A percentile compares a stretch with the other conserved stretches of the same genome.
These are phyloP conservation scores for Hirtodrosophila histrioides DNA, from an alignment of 2,888 invertebrate genomes.

Conservation along the genomic window DNA sequence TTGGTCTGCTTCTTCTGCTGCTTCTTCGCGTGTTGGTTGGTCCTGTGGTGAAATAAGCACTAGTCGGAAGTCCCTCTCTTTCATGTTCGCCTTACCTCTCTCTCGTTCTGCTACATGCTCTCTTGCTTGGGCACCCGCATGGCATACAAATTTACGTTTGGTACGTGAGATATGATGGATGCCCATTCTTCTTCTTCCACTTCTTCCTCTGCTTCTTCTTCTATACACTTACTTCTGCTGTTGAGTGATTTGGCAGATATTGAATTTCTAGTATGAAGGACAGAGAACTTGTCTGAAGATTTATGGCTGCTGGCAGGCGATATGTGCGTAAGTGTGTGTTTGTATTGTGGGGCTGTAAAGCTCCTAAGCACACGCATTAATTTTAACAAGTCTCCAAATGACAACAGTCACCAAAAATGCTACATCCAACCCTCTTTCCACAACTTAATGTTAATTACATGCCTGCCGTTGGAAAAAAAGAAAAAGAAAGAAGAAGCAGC, in stretches of 20 bases:
- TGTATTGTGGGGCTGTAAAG: constrained; percentile 37
- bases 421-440: not conserved
- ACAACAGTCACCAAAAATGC: constrained; percentile 19
- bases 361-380: constrained; percentile 60
- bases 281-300: constrained; percentile 40
- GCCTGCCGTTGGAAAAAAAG: not conserved
- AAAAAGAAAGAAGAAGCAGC: constrained; percentile 6
- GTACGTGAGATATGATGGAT: constrained; percentile 62
- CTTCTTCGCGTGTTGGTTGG: constrained; percentile 19
- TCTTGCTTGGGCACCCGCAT: constrained; percentile 43
- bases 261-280: constrained; percentile 66
- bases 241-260: constrained; percentile 48
- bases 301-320: constrained; percentile 36
- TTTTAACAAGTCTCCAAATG: constrained; percentile 55
- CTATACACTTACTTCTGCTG: constrained; percentile 19
- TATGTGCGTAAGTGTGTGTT: not conserved
- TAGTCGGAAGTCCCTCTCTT: constrained; percentile 35
- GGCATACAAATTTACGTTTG: constrained; percentile 45
- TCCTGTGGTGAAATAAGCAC: constrained; percentile 42
- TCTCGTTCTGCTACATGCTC: not conserved
- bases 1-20: not conserved
- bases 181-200: constrained; percentile 18
- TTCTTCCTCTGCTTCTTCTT: constrained; percentile 10
- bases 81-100: constrained; percentile 1
- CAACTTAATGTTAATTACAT: constrained; percentile 51